phyloP scores from a whole-genome alignment of 1,140 invertebrate species.

The Neodiprion lecontei region DNA sequence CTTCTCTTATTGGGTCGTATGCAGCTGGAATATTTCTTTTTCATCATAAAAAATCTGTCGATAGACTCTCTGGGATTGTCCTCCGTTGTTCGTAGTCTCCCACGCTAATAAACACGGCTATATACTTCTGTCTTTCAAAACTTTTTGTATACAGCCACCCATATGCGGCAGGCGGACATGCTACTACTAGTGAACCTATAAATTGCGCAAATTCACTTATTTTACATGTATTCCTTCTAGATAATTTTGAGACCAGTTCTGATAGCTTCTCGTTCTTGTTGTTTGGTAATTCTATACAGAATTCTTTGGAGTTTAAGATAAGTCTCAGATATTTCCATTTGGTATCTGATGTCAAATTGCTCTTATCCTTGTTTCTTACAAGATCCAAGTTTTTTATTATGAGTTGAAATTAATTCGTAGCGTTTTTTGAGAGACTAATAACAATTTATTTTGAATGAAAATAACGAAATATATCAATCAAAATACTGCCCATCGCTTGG shows the following conservation, averaged over 20 bases:
- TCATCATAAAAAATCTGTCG: conserved; percentile 14
- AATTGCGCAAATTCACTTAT: conserved; percentile 21
- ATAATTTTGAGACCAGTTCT: neutral
- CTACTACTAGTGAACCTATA: conserved; percentile 14
- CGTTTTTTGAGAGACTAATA: too few species aligned
- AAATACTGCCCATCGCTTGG: too few species aligned
- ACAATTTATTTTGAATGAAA: too few species aligned
- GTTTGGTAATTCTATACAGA: conserved; percentile 10
- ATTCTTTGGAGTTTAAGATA: conserved; percentile 9
- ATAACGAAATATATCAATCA: too few species aligned
- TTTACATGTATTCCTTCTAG: neutral
- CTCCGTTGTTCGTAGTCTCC: conserved; percentile 11
- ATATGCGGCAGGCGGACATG: conserved; percentile 15
- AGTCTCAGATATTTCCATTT: conserved; percentile 16
- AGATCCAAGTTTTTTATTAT: conserved; percentile 15
- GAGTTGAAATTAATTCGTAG: neutral
- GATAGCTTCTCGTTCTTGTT: neutral
- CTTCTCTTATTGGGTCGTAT: conserved; percentile 19
- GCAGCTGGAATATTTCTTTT: conserved; percentile 11
- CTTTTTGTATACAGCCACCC: conserved; percentile 12
- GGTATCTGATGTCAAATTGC: neutral
- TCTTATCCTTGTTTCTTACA: conserved; percentile 19
- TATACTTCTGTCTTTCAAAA: conserved; percentile 18
- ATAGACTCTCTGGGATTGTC: neutral
- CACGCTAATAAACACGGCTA: conserved; percentile 16